A percentile compares a stretch with the other conserved stretches of the same genome.
Evolutionary conservation across 2,113 vertebrate species (phyloP).

Genomic region (Caranx melampygus): DNA sequence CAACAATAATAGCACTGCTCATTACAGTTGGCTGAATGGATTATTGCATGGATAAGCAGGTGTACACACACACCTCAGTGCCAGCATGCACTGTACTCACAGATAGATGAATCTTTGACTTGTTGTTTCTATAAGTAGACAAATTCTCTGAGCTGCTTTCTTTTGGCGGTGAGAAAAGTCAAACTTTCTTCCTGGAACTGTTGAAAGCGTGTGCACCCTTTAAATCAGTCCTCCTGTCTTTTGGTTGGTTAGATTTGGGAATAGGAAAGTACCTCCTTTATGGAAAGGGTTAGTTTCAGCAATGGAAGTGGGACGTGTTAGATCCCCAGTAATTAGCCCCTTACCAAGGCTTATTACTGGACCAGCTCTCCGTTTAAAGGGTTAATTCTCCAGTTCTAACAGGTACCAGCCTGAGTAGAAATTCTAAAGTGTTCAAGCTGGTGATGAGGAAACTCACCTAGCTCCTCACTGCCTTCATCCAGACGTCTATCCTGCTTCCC

Average conservation of each 20-base stretch:
- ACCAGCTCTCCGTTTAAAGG: no score
- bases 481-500: no score
- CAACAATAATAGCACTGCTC: background rate
- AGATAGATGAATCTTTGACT: background rate
- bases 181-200: background rate
- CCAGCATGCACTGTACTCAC: background rate
- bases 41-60: background rate
- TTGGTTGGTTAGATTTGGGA: conserved; percentile 36
- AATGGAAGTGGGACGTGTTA: background rate
- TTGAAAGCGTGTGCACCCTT: background rate
- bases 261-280: conserved; percentile 40
- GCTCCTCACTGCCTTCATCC: no score
- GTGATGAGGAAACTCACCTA: no score
- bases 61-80: background rate
- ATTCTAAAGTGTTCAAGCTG: no score
- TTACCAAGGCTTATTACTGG: no score
- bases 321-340: no score
- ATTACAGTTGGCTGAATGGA: background rate
- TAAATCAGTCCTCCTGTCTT: background rate
- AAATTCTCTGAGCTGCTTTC: background rate
- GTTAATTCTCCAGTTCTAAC: no score
- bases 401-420: no score
- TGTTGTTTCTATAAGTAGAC: background rate
- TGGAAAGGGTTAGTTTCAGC: conserved; percentile 27
- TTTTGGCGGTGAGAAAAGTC: background rate